Evolutionary conservation across 2,888 invertebrate genomes (phyloP).

Genomic region (Machimus atricapillus): DNA sequence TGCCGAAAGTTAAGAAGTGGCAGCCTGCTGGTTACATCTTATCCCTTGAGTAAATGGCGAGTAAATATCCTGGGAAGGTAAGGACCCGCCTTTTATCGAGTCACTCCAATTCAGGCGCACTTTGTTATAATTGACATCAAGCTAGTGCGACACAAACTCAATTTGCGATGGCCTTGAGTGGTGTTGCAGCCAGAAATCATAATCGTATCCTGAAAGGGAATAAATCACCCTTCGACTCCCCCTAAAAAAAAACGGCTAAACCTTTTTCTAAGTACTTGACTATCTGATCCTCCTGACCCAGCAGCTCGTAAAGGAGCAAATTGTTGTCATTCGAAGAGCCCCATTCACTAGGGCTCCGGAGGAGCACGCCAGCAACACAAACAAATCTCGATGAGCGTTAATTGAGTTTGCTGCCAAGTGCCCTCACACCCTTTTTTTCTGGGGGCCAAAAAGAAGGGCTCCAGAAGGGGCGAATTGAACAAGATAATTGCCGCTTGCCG

Average conservation of each 20-base stretch:
- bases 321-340: slow-evolving; percentile 22
- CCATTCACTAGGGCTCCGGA: neutral
- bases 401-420: slow-evolving; percentile 24
- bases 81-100: neutral
- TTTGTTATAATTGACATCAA: slow-evolving; percentile 37
- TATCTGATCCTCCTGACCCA: neutral
- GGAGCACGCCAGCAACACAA: slow-evolving; percentile 10
- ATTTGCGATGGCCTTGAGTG: slow-evolving; percentile 32
- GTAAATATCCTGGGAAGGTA: neutral
- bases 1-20: neutral
- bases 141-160: slow-evolving; percentile 34
- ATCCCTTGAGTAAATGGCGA: neutral
- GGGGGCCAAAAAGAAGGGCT: neutral
- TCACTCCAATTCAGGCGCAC: slow-evolving; percentile 14
- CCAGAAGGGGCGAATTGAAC: neutral
- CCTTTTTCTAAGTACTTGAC: neutral
- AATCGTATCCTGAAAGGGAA: neutral
- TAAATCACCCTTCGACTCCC: neutral
- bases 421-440: neutral
- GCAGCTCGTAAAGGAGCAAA: slow-evolving; percentile 5
- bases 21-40: neutral
- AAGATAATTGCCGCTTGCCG: neutral
- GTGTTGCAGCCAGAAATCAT: slow-evolving; percentile 12
- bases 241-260: neutral
- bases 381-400: slow-evolving; percentile 30